Evolutionary conservation across 2,797 vertebrate genomes (phyloP).

Genomic region (Anolis apletophallus): DNA sequence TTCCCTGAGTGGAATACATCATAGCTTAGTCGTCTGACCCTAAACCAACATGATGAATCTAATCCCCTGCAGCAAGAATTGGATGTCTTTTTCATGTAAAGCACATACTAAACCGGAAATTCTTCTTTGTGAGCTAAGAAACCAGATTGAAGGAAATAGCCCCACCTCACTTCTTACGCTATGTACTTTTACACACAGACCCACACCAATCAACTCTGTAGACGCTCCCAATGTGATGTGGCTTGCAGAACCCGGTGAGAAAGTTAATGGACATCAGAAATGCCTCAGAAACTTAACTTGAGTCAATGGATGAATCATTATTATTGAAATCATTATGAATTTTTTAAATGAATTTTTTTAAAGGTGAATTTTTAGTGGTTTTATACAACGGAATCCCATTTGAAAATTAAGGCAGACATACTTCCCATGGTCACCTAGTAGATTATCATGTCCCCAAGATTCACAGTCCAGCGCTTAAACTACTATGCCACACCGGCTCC

Average conservation of each 20-base stretch:
- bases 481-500: background rate
- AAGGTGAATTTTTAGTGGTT: background rate
- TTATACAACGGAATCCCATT: background rate
- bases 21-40: background rate
- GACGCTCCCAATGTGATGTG: constrained; percentile 63
- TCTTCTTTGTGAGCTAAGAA: constrained; percentile 65
- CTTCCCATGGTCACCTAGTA: too few relatives aligned
- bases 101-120: constrained; percentile 53
- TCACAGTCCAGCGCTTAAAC: too few relatives aligned
- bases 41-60: background rate
- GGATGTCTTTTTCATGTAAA: background rate
- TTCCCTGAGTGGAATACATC: constrained; percentile 11
- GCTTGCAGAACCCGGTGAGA: background rate
- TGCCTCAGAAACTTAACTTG: background rate
- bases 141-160: constrained; percentile 44
- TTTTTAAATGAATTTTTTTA: too few relatives aligned
- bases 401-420: background rate
- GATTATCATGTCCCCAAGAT: too few relatives aligned
- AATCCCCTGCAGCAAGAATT: background rate
- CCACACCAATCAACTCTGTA: background rate
- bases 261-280: background rate
- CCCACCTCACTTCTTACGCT: constrained; percentile 55
- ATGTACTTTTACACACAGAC: constrained; percentile 34
- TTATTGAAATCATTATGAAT: background rate
- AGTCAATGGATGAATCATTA: background rate